Evolutionary conservation across 23 tunicate species (phyloP).

Genomic region (Aplidium turbinatum): DNA sequence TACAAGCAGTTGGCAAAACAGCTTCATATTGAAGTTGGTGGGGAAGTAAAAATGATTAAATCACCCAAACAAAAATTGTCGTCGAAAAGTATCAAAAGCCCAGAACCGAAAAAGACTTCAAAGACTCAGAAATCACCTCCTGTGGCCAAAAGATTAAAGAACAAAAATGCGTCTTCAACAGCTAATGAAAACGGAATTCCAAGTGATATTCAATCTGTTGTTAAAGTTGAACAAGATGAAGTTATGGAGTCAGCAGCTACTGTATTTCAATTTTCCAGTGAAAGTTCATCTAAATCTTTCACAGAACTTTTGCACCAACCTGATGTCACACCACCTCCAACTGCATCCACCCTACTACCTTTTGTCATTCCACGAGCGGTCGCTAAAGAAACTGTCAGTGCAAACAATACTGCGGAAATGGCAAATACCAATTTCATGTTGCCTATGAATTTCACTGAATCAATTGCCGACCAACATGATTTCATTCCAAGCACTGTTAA

Average conservation of each 20-base stretch:
- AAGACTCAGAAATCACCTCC: constrained; percentile 11
- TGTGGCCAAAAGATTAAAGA: background rate
- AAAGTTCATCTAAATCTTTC: background rate
- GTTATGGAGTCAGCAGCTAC: background rate
- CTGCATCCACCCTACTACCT: background rate
- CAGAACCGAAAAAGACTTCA: background rate
- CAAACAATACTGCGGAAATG: background rate
- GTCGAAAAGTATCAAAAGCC: background rate
- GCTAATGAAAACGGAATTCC: background rate
- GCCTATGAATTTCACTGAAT: background rate
- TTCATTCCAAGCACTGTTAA: constrained; percentile 9
- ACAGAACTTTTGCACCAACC: background rate
- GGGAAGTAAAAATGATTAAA: background rate
- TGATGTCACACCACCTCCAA: background rate
- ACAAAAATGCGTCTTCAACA: background rate
- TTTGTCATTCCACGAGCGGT: constrained; percentile 32
- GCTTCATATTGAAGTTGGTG: background rate
- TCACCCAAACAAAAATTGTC: background rate
- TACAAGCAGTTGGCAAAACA: constrained; percentile 54
- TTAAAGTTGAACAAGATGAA: background rate
- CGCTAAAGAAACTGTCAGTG: background rate
- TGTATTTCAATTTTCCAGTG: background rate
- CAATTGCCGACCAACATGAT: background rate
- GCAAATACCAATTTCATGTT: background rate
- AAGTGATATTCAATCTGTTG: background rate